Conservation (phyloP, 1,140 invertebrate genomes). For the Drosophila pachea region DNA sequence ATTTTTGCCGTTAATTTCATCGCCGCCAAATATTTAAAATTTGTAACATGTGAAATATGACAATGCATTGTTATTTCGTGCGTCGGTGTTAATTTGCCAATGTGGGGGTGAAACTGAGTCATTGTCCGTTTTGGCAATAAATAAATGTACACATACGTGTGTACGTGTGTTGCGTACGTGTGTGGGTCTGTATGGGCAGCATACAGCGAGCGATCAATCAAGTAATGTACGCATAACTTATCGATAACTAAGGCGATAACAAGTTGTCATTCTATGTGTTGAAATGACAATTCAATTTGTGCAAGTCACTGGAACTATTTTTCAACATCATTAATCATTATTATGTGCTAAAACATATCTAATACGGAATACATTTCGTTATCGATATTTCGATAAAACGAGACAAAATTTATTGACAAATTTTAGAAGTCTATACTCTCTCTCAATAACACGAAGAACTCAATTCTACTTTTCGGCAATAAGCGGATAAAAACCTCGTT, state of each 20-base stretch:
- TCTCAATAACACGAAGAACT: too few species aligned
- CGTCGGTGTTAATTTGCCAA: not conserved
- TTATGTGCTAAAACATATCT: not conserved
- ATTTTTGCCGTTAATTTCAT: constrained; percentile 10
- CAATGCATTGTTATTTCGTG: constrained; percentile 21
- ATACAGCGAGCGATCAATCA: constrained; percentile 7
- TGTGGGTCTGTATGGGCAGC: not conserved
- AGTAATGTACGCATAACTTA: constrained; percentile 9
- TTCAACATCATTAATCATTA: constrained; percentile 8
- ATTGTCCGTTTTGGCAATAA: not conserved
- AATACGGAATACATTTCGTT: not conserved
- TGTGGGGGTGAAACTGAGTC: not conserved
- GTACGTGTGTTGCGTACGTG: constrained; percentile 2
- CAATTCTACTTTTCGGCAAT: too few species aligned
- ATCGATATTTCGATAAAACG: too few species aligned
- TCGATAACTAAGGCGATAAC: constrained; percentile 25
- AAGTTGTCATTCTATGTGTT: not conserved
- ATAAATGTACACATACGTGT: not conserved
- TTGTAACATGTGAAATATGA: constrained; percentile 35
- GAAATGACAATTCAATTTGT: constrained; percentile 3
- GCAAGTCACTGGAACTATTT: constrained; percentile 1
- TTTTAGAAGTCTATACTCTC: too few species aligned
- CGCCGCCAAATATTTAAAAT: constrained; percentile 32
- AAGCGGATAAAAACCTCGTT: too few species aligned
- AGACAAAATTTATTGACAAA: too few species aligned